Evolutionary conservation across 2,113 vertebrate genomes (phyloP).

Genomic region (Hippopotamus amphibius): DNA sequence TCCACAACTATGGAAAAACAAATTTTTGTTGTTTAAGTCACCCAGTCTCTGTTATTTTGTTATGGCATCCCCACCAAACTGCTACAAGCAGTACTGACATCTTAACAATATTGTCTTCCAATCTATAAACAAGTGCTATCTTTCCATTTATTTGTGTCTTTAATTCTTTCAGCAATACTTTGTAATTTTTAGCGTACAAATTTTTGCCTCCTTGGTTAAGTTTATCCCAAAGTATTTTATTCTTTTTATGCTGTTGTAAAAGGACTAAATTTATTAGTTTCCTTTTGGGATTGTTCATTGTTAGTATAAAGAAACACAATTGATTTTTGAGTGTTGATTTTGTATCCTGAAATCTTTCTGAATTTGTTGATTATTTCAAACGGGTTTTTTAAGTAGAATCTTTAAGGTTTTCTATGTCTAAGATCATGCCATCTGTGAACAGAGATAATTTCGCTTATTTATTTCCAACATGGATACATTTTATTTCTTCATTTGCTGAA

Average conservation of each 20-base stretch:
- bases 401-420: neutral
- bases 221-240: neutral
- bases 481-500: neutral
- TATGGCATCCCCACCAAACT: neutral
- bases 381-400: neutral
- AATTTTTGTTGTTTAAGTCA: neutral
- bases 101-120: neutral
- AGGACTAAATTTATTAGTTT: neutral
- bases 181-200: neutral
- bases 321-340: neutral
- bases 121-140: neutral
- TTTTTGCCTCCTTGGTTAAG: neutral
- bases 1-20: neutral
- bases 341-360: neutral
- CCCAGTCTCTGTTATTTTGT: neutral
- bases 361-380: neutral
- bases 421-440: neutral
- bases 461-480: neutral
- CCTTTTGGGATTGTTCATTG: neutral
- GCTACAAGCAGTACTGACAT: neutral
- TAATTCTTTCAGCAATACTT: neutral
- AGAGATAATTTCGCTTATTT: neutral
- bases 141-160: neutral
- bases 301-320: neutral
- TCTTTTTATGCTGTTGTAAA: neutral